Evolutionary conservation across 2,113 vertebrate species (phyloP), one percentile per base, ranked within the genome.

Genomic region (Benitochromis conjunctus): DNA sequence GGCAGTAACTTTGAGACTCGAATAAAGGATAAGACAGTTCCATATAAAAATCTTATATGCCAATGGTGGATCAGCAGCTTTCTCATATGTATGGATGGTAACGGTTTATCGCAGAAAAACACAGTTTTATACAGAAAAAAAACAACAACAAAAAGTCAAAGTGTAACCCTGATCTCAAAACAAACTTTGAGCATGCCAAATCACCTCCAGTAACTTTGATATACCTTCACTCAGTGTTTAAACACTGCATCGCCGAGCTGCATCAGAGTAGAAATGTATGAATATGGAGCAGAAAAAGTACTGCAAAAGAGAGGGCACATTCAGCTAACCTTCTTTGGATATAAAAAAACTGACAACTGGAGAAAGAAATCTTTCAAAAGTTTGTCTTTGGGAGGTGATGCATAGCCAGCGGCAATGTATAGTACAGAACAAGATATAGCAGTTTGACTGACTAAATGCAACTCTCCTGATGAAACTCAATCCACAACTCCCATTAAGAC

Each of bases 401-500:
- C 83, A 31, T 18, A 13, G 91, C 90, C 85, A 3, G 64, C 10
- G 18, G 89, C 82, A 3, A n/a, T 7, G 46, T 46, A 51, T 46
- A 64, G 18, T 24, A 24, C 6, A 66, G 43, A 91, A 85, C 55
- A 66, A 86, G 66, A 87, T 21, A 12, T 1, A 43, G 51, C 53
- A 2, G 80, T 24, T 41, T 24, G 69, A 41, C 24, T 84, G 87
- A 91, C 86, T 84, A 77, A 90, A 88, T 79, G 76, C 86, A 88
- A 29, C 69, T 82, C 78, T 88, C 76, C 80, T 56, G 84, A 87
- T 86, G 88, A 71, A 84, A 81, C 55, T 24, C 57, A 78, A 85
- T 78, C 69, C 76, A 81, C 79, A 88, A 71, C 76, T 89, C 56
- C 78, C 80, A 90, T 89, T 80, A 83, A 62, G 62, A 58, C n/a